A percentile compares a stretch with the other conserved stretches of the same genome.
Conservation (phyloP, 2,888 invertebrate genomes). For the Nemoura dubitans region DNA sequence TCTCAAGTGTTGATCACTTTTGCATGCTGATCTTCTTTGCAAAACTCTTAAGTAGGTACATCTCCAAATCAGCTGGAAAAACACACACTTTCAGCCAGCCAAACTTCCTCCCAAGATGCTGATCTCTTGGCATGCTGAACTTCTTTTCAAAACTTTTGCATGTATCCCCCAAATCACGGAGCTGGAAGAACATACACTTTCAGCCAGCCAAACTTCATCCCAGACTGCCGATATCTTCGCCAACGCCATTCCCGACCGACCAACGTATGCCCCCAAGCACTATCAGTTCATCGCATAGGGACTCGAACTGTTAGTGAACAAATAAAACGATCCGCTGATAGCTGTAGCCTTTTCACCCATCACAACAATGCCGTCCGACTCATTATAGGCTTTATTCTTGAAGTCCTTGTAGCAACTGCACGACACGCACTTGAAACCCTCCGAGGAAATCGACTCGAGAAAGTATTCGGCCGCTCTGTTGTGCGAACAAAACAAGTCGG, state of each 20-base stretch:
- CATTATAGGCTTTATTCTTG: constrained; percentile 43
- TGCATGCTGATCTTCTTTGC: no score
- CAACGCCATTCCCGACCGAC: neutral
- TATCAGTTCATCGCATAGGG: constrained; percentile 10
- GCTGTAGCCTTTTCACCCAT: neutral
- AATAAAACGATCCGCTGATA: neutral
- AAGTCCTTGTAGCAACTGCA: constrained; percentile 49
- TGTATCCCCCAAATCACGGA: no score
- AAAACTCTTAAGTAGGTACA: no score
- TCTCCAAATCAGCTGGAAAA: no score
- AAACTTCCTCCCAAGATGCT: no score
- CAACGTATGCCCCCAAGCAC: neutral
- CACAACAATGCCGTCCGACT: neutral
- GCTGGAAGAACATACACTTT: no score
- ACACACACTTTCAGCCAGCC: no score
- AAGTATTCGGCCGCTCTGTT: constrained; percentile 49
- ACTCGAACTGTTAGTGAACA: constrained; percentile 40
- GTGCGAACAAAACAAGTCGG: constrained; percentile 49
- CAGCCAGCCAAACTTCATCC: no score
- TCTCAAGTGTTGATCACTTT: no score
- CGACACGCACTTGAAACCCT: constrained; percentile 43
- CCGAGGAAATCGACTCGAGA: constrained; percentile 47
- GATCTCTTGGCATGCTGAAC: no score
- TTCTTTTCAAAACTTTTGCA: no score
- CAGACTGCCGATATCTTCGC: no score